These are phyloP conservation scores for Candoia aspera DNA, from an alignment of 2,113 vertebrate genomes.

Conservation along the genomic window DNA sequence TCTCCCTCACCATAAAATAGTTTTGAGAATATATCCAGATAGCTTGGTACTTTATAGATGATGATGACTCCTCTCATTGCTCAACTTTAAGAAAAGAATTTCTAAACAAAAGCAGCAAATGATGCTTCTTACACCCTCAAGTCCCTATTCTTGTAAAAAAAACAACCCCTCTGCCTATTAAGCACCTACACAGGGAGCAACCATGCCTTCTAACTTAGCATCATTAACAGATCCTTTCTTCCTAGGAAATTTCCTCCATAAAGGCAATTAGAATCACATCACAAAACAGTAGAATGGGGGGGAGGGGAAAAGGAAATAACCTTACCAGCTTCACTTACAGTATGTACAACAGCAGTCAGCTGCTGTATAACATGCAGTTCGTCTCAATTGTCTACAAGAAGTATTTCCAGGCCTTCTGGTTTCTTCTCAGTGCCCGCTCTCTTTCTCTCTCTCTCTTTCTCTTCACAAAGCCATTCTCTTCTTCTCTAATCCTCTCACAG, in stretches of 20 bases:
- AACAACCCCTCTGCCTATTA: conserved; percentile 49
- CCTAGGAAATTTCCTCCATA: conserved; percentile 32
- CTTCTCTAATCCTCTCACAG: conserved; percentile 73
- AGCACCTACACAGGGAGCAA: conserved; percentile 60
- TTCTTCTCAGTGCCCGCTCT: conserved; percentile 71
- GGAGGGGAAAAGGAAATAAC: conserved; percentile 27
- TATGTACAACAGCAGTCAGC: conserved; percentile 63
- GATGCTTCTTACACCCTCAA: conserved; percentile 43
- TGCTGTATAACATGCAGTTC: conserved; percentile 65
- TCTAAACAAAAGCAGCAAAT: conserved; percentile 3
- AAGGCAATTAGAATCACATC: conserved; percentile 65
- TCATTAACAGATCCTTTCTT: conserved; percentile 67
- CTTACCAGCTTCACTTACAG: conserved; percentile 78
- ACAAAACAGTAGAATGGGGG: conserved; percentile 43
- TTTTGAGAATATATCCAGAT: conserved; percentile 33
- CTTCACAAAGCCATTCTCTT: conserved; percentile 78
- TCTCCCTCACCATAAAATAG: conserved; percentile 46
- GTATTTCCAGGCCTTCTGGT: conserved; percentile 64
- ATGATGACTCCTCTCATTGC: background rate
- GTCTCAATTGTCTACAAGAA: conserved; percentile 67
- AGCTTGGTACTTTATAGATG: conserved; percentile 4
- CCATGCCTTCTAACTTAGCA: conserved; percentile 65
- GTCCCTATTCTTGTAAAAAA: conserved; percentile 35
- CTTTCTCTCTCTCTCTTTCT: conserved; percentile 39
- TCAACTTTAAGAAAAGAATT: conserved; percentile 37